phyloP scores from a whole-genome alignment of 2,888 invertebrate genomes.

The Zele albiditarsus region DNA sequence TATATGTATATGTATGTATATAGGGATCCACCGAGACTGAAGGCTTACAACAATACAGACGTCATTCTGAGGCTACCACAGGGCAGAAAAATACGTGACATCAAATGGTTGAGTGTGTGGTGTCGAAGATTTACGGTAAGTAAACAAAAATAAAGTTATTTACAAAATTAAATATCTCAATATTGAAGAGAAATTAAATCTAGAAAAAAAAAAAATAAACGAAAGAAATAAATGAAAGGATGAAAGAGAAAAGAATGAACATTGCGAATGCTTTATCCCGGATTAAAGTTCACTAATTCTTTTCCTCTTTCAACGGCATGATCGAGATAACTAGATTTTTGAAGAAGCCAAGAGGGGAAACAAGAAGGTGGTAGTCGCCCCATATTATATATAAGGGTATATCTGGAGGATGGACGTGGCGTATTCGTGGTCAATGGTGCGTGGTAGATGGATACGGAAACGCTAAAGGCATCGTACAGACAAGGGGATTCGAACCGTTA shows the following conservation, averaged over 20 bases:
- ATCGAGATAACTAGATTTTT: conserved; percentile 71
- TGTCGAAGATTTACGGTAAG: conserved; percentile 92
- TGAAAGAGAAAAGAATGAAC: conserved; percentile 9
- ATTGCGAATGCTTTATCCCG: conserved; percentile 2
- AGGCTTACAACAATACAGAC: conserved; percentile 84
- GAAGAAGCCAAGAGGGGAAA: conserved; percentile 54
- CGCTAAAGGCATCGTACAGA: conserved; percentile 52
- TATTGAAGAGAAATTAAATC: neutral
- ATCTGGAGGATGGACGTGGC: conserved; percentile 53
- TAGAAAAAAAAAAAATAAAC: conserved; percentile 18
- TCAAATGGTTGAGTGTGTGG: conserved; percentile 95
- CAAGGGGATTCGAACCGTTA: conserved; percentile 25
- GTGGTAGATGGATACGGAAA: conserved; percentile 74
- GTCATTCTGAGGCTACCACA: conserved; percentile 88
- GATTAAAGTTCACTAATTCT: conserved; percentile 29
- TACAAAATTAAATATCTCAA: neutral
- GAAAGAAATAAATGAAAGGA: neutral
- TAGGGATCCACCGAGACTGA: conserved; percentile 87
- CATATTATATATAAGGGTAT: conserved; percentile 47
- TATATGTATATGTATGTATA: no score
- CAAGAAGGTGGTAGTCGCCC: no score
- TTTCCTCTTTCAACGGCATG: conserved; percentile 32
- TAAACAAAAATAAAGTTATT: conserved; percentile 48
- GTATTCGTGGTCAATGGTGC: conserved; percentile 74
- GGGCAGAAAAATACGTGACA: conserved; percentile 88